Conservation (phyloP, 23 tunicate species). For the Phallusia fumigata region DNA sequence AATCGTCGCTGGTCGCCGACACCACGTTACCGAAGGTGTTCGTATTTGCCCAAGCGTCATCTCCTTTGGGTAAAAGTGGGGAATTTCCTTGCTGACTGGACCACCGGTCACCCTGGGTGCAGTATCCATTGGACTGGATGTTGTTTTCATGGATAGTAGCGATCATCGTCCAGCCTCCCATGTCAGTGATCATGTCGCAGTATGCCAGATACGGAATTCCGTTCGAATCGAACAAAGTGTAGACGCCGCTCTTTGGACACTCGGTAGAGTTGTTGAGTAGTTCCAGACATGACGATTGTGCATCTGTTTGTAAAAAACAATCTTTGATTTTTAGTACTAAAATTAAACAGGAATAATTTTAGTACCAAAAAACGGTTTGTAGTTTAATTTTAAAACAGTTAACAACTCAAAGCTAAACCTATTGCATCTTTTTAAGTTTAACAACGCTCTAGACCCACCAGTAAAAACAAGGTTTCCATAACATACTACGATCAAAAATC, state of each 20-base stretch:
- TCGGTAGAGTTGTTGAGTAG: constrained; percentile 1
- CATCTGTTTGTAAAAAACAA: neutral
- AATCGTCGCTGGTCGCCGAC: constrained; percentile 60
- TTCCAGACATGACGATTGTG: neutral
- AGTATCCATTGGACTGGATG: neutral
- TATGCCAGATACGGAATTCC: neutral
- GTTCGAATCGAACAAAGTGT: constrained; percentile 25
- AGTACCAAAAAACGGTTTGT: no score
- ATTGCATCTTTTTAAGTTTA: no score
- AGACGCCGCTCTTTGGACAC: constrained; percentile 15
- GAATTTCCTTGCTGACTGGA: constrained; percentile 35
- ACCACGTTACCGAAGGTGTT: constrained; percentile 21
- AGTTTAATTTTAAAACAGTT: no score
- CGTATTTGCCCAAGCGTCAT: constrained; percentile 21
- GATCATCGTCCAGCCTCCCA: constrained; percentile 18
- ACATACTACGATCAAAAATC: no score
- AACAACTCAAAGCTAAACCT: no score
- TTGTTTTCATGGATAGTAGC: constrained; percentile 15
- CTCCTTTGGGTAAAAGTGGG: constrained; percentile 5
- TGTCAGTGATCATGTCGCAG: neutral
- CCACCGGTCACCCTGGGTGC: constrained; percentile 34
- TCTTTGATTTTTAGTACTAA: no score
- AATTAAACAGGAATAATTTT: no score
- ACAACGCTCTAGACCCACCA: no score
- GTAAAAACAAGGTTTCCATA: no score